Evolutionary conservation across 1,140 invertebrate species (phyloP), one percentile per base, ranked within the genome.

Genomic region (Coboldia fuscipes): DNA sequence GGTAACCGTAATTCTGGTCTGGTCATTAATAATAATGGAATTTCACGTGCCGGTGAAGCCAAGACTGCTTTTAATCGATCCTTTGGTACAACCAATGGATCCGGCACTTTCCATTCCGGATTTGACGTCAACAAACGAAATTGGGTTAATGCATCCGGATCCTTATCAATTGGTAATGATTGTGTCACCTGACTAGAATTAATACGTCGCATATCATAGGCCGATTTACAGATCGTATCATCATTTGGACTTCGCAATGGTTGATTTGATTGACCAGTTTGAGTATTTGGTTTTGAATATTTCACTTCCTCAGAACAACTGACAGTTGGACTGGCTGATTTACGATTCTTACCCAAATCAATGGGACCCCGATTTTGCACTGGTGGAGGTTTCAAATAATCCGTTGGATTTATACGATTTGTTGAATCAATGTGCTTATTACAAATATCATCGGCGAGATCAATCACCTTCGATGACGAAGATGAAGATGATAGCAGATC

Each of bases 41-140:
- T 82, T 60, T 83, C 78, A 26, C 58, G 66, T 0, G 66, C 73
- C 2, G 80, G 80, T 2, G 69, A 64, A 1, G 68, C 65, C n/a
- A 81, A 54, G 12, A 84, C 66, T 7, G 64, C 60, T 13, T 72
- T 68, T 20, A 83, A 50, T 41, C 69, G 66, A 45, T 78, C 68
- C 46, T 77, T 72, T 16, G 80, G 80, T 28, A 84, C 70, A 33
- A 83, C 48, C 34, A 84, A 57, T 9, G 78, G 78, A 63, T 84
- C 79, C 9, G 79, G 78, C 44, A 84, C 67, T 41, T 71, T 64
- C 43, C 75, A 65, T 26, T 68, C 68, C 2, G 68, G 61, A 40
- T 70, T 72, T 24, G 62, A 61, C 13, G 79, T 62, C n/a, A 83
- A 51, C 45, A 73, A 62, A 39, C 74, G 68, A 2, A 82, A 58